Percentiles rank a stretch among this genome's conserved stretches.
These are phyloP conservation scores for Eonycteris spelaea DNA, from an alignment of 2,113 vertebrate species.

Conservation along the genomic window DNA sequence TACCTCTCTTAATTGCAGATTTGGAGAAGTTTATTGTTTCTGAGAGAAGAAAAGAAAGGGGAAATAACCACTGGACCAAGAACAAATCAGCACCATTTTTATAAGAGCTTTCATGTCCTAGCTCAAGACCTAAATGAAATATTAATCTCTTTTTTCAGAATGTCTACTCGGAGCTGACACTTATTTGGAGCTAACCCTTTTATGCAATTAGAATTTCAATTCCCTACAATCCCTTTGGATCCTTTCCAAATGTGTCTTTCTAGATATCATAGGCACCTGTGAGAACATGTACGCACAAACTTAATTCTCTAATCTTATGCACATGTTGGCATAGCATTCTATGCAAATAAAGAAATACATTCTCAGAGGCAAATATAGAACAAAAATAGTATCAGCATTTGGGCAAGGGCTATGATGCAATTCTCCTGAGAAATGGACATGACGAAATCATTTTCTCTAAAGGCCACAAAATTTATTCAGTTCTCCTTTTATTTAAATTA, in stretches of 20 bases:
- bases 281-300: not conserved
- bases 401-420: not conserved
- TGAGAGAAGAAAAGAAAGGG: not conserved
- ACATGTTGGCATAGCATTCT: not conserved
- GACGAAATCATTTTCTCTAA: not conserved
- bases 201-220: not conserved
- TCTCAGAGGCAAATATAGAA: not conserved
- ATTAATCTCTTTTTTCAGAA: not conserved
- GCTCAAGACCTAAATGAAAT: not conserved
- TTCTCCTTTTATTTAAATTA: not conserved
- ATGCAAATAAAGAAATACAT: not conserved
- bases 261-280: not conserved
- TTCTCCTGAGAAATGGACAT: not conserved
- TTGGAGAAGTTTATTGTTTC: not conserved
- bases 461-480: not conserved
- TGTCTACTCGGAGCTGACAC: not conserved
- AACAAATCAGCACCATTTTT: not conserved
- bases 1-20: not conserved
- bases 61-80: not conserved
- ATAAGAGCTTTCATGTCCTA: not conserved
- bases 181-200: not conserved
- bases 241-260: not conserved
- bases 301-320: not conserved
- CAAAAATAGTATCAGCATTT: not conserved
- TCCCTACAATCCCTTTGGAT: not conserved